Evolutionary conservation across 2,888 invertebrate genomes (phyloP).

Genomic region (Melinaea marsaeus): DNA sequence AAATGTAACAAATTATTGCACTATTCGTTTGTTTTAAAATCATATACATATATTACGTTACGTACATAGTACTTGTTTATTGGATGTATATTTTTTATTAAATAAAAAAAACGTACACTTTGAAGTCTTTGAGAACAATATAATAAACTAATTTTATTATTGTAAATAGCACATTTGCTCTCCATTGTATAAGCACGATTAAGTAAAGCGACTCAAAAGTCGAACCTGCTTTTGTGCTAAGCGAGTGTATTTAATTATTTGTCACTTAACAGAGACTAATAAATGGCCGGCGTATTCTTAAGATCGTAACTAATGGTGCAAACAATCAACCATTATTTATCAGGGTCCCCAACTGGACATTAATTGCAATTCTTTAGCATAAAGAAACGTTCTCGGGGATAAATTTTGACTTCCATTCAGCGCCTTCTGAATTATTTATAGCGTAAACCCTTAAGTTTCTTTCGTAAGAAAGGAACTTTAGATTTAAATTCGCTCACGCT

Average conservation of each 20-base stretch:
- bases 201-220: too few species aligned
- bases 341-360: constrained; percentile 36
- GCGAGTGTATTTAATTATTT: neutral
- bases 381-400: constrained; percentile 51
- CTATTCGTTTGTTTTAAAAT: too few species aligned
- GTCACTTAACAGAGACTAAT: constrained; percentile 2
- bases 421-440: constrained; percentile 62
- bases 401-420: constrained; percentile 51
- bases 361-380: constrained; percentile 46
- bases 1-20: too few species aligned
- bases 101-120: too few species aligned
- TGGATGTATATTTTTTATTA: too few species aligned
- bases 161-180: too few species aligned
- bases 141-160: too few species aligned
- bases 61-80: too few species aligned
- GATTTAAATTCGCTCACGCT: constrained; percentile 31
- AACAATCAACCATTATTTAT: constrained; percentile 12
- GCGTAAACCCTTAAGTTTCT: constrained; percentile 48
- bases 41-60: too few species aligned
- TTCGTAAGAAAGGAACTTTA: constrained; percentile 33
- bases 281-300: constrained; percentile 3
- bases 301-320: constrained; percentile 10
- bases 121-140: too few species aligned
- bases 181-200: too few species aligned
- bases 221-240: neutral